Evolutionary conservation across 2,113 vertebrate species (phyloP).

Genomic region (Hypanus sabinus): DNA sequence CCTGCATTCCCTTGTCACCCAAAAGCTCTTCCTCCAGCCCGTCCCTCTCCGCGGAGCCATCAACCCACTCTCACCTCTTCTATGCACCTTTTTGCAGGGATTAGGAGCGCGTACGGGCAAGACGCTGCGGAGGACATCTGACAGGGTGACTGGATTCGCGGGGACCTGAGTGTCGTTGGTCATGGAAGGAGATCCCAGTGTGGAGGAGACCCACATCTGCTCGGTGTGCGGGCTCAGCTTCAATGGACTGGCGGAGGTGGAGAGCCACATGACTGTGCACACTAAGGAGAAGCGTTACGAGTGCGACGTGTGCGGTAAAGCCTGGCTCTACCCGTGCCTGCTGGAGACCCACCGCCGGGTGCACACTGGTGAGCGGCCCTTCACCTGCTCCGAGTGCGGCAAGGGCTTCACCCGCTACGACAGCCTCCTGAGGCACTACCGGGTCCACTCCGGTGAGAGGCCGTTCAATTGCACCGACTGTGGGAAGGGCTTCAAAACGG

Average conservation of each 20-base stretch:
- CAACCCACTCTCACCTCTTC: no score
- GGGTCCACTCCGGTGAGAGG: background rate
- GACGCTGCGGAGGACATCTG: no score
- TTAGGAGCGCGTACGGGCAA: no score
- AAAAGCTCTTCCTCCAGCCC: no score
- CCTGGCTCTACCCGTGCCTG: background rate
- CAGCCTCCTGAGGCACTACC: background rate
- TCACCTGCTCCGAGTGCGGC: no score
- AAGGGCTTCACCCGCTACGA: background rate
- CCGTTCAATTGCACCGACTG: background rate
- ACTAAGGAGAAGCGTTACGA: background rate
- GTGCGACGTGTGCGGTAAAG: background rate
- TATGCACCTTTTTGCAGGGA: no score
- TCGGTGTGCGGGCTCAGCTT: constrained; percentile 16
- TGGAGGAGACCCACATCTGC: constrained; percentile 2
- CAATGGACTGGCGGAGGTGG: background rate
- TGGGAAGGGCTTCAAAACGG: background rate
- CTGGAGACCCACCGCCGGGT: background rate
- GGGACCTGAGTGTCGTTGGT: background rate
- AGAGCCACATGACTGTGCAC: background rate
- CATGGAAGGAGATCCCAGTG: background rate
- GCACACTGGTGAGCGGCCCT: no score
- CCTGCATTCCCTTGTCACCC: no score
- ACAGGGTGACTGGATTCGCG: no score
- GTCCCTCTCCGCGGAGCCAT: no score